Evolutionary conservation across 1,140 invertebrate genomes (phyloP).

Genomic region (Tyrophagus putrescentiae): DNA sequence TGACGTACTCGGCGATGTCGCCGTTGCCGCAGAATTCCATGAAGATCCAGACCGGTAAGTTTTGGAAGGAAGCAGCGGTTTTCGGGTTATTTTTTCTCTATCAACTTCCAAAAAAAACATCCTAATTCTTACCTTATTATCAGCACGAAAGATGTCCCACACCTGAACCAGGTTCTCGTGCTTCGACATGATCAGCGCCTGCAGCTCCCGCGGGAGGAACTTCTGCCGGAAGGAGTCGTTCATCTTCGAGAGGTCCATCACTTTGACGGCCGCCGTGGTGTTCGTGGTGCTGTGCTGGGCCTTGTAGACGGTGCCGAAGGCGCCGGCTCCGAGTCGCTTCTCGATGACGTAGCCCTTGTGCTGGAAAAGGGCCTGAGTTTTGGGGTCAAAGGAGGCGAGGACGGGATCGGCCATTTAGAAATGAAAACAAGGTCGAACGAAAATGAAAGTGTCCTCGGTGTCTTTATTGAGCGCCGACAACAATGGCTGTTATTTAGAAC

Average conservation of each 20-base stretch:
- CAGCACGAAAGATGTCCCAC: slow-evolving; percentile 22
- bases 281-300: not conserved
- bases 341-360: slow-evolving; percentile 20
- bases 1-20: slow-evolving; percentile 15
- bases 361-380: slow-evolving; percentile 20
- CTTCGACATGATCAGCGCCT: slow-evolving; percentile 14
- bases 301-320: slow-evolving; percentile 21
- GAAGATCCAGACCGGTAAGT: slow-evolving; percentile 23
- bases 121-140: slow-evolving; percentile 21
- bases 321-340: slow-evolving; percentile 15
- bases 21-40: slow-evolving; percentile 23
- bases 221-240: slow-evolving; percentile 21
- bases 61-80: too few relatives aligned
- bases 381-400: slow-evolving; percentile 20
- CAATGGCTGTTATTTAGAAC: too few relatives aligned
- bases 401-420: too few relatives aligned
- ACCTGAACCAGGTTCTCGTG: slow-evolving; percentile 21
- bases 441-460: too few relatives aligned
- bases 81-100: too few relatives aligned
- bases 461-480: too few relatives aligned
- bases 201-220: slow-evolving; percentile 23
- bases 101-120: too few relatives aligned
- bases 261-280: slow-evolving; percentile 17
- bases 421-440: too few relatives aligned
- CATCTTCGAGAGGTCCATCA: slow-evolving; percentile 21